These are phyloP conservation scores for Drosophila cardini DNA, from an alignment of 1,140 invertebrate species.

Conservation along the genomic window DNA sequence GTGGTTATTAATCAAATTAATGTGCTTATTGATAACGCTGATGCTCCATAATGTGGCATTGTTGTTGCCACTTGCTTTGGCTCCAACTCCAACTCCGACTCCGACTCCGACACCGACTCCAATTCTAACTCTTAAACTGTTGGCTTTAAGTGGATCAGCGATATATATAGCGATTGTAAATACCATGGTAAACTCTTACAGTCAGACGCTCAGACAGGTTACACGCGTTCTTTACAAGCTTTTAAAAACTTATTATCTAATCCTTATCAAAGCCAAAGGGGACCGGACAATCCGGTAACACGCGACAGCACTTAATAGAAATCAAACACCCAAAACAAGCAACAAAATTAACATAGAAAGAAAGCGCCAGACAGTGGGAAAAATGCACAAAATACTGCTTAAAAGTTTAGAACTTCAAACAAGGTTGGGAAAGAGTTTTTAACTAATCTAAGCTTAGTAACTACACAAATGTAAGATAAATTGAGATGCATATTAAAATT, in stretches of 20 bases:
- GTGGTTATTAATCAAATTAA: constrained; percentile 84
- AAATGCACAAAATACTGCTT: neutral
- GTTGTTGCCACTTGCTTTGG: constrained; percentile 19
- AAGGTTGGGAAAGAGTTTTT: constrained; percentile 17
- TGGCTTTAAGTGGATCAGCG: constrained; percentile 51
- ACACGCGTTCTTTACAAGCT: constrained; percentile 71
- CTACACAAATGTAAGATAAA: too few relatives aligned
- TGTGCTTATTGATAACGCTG: constrained; percentile 82
- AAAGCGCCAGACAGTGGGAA: constrained; percentile 61
- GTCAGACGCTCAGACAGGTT: constrained; percentile 39
- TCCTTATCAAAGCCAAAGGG: constrained; percentile 54
- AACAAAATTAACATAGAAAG: constrained; percentile 61
- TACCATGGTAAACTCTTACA: constrained; percentile 8
- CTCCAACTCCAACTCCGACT: neutral
- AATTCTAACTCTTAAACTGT: neutral
- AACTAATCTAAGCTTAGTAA: too few relatives aligned
- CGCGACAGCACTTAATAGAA: constrained; percentile 73
- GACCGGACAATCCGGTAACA: constrained; percentile 47
- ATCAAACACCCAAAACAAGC: constrained; percentile 47
- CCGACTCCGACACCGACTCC: neutral
- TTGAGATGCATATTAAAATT: too few relatives aligned
- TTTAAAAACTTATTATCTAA: constrained; percentile 76
- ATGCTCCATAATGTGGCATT: constrained; percentile 61
- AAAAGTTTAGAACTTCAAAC: neutral
- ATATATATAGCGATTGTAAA: neutral